Evolutionary conservation across 1,140 invertebrate species (phyloP), one percentile per base, ranked within the genome.

Genomic region (Drosophila ironensis): DNA sequence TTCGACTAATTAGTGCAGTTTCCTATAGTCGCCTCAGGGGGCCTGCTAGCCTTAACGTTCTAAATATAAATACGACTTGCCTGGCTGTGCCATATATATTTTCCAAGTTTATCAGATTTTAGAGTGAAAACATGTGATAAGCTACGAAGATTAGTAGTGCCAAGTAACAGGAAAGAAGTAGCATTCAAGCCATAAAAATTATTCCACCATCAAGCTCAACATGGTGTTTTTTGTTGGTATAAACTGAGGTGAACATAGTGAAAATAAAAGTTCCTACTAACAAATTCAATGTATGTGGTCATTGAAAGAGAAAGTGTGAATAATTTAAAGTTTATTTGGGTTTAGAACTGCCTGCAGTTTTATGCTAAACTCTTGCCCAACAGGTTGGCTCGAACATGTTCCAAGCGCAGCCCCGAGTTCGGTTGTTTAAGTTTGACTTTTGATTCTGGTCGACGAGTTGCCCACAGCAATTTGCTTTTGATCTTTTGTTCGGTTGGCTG

Each of bases 331-430:
- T 12, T 33, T 33, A 5, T 12, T 33, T 14, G 14, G 1, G 6
- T 17, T 37, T 37, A 7, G 16, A 17, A 8, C 7, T 2, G 1
- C 14, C 14, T 17, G 7, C 14, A 37, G 33, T 7, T 14, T 33
- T 12, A 33, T 33, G 12, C 9, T 14, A 12, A 33, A 33, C n/a
- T 11, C 7, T 11, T 8, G 7, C 47, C 8, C 50, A 74, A 67
- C 53, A 54, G 22, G 70, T 66, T 73, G 64, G 20, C 20, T 53
- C 40, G 16, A 38, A 53, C 70, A 81, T 61, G 76, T 53, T 71
- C 19, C 33, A 37, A 44, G 19, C 59, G 51, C 24, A 44, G 27
- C 9, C 12, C 19, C 22, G 27, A 42, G 0, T 22, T 27, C 12
- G 24, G 63, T 38, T 25, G 48, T 72, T 54, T 46, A 47, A 67